Base-by-base conservation (phyloP, 2,888 invertebrate species). In the Sinhomidia bicolor region DNA sequence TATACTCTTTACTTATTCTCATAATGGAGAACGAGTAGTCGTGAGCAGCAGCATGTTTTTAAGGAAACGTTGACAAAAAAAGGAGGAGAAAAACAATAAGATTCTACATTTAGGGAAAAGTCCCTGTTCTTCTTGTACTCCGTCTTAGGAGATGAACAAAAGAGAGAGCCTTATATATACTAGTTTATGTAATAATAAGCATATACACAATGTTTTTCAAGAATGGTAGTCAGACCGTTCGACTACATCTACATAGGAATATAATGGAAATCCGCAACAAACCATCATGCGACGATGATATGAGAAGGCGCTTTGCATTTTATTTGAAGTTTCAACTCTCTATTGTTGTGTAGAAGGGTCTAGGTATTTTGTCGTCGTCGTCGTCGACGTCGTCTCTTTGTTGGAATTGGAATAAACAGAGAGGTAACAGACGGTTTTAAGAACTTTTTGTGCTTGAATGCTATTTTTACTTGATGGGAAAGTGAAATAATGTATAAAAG, bases 361-460 rank as follows among this genome's bases (percentile, higher is more conserved):
- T 82, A 71, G 47, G 83, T 82, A 81, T 54, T 71, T 71, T 74
- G 51, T 47, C 68, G 74, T 44, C 74, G 84, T 76, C 71, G 41
- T 71, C 44, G 62, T 62, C 23, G 6, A n/a, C n/a, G n/a, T n/a
- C n/a, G n/a, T n/a, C n/a, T n/a, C n/a, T n/a, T n/a, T n/a, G n/a
- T n/a, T n/a, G n/a, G n/a, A n/a, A 82, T 47, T 47, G 47, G 83
- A 74, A 60, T 44, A 14, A 17, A 54, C 65, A 81, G 74, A 78
- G 80, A 86, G 79, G 86, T 85, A 85, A 85, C 85, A 85, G 85
- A 78, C 57, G 85, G 76, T 85, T 85, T 78, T 78, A 85, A 85
- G 85, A 78, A 85, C 78, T 85, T 62, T 14, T 62, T 32, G 23
- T 36, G 65, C 44, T 68, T 60, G 41, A 76, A 79, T 79, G 51